Percentiles rank a stretch among this genome's conserved stretches.
Evolutionary conservation across 2,113 vertebrate species (phyloP).

Genomic region (Tupaia chinensis): DNA sequence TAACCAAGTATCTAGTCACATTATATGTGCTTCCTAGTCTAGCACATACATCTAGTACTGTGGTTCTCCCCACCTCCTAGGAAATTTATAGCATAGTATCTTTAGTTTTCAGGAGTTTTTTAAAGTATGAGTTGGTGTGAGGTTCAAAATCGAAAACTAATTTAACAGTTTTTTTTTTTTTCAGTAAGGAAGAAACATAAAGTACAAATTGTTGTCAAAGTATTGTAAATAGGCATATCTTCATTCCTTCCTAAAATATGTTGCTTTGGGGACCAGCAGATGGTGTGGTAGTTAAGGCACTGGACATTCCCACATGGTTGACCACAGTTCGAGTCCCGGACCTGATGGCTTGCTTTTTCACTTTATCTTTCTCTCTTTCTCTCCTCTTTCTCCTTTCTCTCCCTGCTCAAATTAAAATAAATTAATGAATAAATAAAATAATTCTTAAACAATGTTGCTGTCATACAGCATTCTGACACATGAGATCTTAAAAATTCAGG

Average conservation of each 20-base stretch:
- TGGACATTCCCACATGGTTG: too few relatives aligned
- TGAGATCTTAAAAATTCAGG: constrained; percentile 14
- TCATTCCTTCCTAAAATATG: background rate
- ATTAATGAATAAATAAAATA: too few relatives aligned
- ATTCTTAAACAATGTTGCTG: background rate
- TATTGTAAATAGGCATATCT: background rate
- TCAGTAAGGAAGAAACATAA: background rate
- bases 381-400: too few relatives aligned
- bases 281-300: too few relatives aligned
- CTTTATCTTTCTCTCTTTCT: too few relatives aligned
- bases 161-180: background rate
- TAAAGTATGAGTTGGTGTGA: background rate
- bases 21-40: background rate
- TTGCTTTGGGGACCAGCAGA: background rate
- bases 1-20: background rate
- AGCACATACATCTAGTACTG: background rate
- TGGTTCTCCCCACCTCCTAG: background rate
- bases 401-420: too few relatives aligned
- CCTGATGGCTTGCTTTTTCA: too few relatives aligned
- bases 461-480: background rate
- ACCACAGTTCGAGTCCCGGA: too few relatives aligned
- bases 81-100: background rate
- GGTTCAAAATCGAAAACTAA: constrained; percentile 22
- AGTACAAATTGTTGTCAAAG: background rate
- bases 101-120: background rate